Evolutionary conservation across 2,888 invertebrate species (phyloP).

Genomic region (Pammene aurita): DNA sequence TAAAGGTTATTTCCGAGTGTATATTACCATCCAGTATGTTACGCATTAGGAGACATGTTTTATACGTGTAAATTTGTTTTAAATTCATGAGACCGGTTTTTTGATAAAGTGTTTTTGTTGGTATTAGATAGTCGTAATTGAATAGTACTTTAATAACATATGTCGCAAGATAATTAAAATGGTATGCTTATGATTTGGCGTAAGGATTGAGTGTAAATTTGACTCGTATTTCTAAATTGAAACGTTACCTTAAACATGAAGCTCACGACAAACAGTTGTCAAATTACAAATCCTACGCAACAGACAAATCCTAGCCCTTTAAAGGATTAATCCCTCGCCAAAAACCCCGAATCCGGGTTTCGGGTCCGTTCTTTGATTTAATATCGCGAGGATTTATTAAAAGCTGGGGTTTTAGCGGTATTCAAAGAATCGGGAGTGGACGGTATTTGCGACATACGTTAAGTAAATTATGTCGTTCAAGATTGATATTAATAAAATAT

Average conservation of each 20-base stretch:
- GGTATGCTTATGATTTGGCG: too few species aligned
- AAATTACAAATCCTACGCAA: slow-evolving; percentile 16
- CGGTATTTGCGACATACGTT: neutral
- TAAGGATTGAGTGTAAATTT: too few species aligned
- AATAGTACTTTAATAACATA: slow-evolving; percentile 26
- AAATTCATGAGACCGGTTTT: slow-evolving; percentile 12
- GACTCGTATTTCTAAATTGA: neutral
- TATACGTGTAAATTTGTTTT: slow-evolving; percentile 14
- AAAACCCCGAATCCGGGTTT: slow-evolving; percentile 10
- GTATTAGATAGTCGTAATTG: slow-evolving; percentile 11
- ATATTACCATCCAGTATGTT: too few species aligned
- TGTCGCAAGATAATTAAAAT: too few species aligned
- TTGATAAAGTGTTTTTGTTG: slow-evolving; percentile 2
- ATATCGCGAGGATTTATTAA: slow-evolving; percentile 39
- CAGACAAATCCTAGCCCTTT: neutral
- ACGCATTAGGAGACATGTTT: too few species aligned
- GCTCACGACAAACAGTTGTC: slow-evolving; percentile 17
- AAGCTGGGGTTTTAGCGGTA: slow-evolving; percentile 37
- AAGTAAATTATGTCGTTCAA: neutral
- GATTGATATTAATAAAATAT: neutral
- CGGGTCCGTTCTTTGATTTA: slow-evolving; percentile 33
- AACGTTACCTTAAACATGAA: neutral
- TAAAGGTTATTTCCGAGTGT: too few species aligned
- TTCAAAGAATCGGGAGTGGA: slow-evolving; percentile 21
- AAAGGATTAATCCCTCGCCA: slow-evolving; percentile 33